Percentiles rank a stretch among this genome's conserved stretches.
Conservation (phyloP, 2,797 vertebrate genomes). For the Takifugu rubripes region DNA sequence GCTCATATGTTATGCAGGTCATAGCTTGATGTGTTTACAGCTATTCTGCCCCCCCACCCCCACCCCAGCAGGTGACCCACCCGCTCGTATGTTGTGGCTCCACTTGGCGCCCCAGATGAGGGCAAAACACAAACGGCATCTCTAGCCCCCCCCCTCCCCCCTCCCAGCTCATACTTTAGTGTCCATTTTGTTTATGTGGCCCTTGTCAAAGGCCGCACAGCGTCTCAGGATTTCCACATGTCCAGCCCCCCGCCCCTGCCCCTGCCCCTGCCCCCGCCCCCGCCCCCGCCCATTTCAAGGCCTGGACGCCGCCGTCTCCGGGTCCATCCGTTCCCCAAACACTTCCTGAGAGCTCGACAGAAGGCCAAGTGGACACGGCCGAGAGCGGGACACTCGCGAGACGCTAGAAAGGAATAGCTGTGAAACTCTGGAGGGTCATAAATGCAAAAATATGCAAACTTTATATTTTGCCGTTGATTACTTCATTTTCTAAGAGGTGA, state of each 20-base stretch:
- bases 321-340: constrained; percentile 45
- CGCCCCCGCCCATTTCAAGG: constrained; percentile 17
- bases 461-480: constrained; percentile 78
- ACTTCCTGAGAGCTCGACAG: constrained; percentile 29
- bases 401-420: constrained; percentile 66
- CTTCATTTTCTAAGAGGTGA: constrained; percentile 76
- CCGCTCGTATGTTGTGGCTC: constrained; percentile 44
- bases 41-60: constrained; percentile 35
- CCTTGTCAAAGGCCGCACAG: constrained; percentile 67
- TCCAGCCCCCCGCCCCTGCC: neutral
- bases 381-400: constrained; percentile 29
- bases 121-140: constrained; percentile 57
- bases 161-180: constrained; percentile 44
- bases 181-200: constrained; percentile 70
- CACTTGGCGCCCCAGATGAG: constrained; percentile 55
- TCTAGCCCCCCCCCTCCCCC: constrained; percentile 59
- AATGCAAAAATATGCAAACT: constrained; percentile 85
- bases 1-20: constrained; percentile 59
- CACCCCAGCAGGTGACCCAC: constrained; percentile 51
- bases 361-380: constrained; percentile 35
- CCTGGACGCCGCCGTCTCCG: constrained; percentile 31
- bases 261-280: constrained; percentile 2
- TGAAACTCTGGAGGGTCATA: constrained; percentile 77
- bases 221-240: constrained; percentile 77
- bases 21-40: constrained; percentile 67